Percentiles rank a stretch among this genome's conserved stretches.
Evolutionary conservation across 2,888 invertebrate genomes (phyloP).

Genomic region (Laspeyria flexula): DNA sequence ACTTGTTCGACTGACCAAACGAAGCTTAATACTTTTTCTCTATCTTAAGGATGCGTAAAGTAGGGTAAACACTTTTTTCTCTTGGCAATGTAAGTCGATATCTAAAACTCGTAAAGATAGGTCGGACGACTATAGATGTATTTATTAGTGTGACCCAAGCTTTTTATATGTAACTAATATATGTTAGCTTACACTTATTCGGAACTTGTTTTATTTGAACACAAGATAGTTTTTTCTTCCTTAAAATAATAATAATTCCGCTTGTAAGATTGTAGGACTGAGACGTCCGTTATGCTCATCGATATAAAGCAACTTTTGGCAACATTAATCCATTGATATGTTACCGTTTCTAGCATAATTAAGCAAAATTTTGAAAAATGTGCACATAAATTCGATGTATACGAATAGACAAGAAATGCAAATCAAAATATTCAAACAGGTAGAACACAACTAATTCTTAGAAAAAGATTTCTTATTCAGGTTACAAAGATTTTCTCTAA

Average conservation of each 20-base stretch:
- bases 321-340: no score
- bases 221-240: no score
- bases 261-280: no score
- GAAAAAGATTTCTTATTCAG: neutral
- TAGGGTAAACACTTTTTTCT: neutral
- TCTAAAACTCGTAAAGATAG: constrained; percentile 2
- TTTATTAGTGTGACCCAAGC: neutral
- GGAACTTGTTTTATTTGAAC: no score
- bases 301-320: no score
- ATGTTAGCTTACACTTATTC: neutral
- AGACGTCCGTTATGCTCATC: no score
- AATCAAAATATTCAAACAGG: neutral
- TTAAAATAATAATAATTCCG: no score
- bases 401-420: no score
- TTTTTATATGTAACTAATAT: neutral
- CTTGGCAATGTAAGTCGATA: neutral
- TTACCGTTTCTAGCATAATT: no score
- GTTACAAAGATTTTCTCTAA: neutral
- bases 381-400: no score
- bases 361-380: no score
- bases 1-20: neutral
- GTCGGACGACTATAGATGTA: neutral
- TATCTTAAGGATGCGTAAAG: neutral
- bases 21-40: neutral
- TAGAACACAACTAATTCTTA: neutral